Conservation (phyloP, 2,888 invertebrate species). For the Imbricaverruca yamaguchii region DNA sequence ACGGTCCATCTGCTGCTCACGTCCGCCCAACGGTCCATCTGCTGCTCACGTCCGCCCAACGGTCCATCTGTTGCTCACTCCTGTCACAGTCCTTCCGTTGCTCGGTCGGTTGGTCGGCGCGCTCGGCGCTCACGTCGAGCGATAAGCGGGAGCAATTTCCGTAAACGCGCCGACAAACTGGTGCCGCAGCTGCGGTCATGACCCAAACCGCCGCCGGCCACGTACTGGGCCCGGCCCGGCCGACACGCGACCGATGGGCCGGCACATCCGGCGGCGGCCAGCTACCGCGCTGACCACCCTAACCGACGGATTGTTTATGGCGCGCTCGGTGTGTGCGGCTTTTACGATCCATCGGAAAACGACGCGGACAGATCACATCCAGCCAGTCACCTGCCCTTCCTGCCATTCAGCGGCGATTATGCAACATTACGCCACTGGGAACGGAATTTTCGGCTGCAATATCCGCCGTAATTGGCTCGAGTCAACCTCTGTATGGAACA, state of each 20-base stretch:
- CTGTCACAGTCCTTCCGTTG: no score
- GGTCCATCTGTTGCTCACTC: no score
- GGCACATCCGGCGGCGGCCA: neutral
- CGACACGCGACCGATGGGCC: neutral
- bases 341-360: conserved; percentile 20
- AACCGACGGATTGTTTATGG: neutral
- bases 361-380: conserved; percentile 8
- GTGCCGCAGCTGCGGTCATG: neutral
- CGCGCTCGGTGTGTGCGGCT: neutral
- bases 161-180: neutral
- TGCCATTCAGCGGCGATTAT: conserved; percentile 4
- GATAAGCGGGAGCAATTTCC: neutral
- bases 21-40: no score
- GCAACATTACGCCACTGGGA: conserved; percentile 19
- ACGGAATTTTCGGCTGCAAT: conserved; percentile 1
- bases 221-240: neutral
- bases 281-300: neutral
- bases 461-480: neutral
- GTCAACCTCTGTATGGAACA: neutral
- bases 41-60: no score
- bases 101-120: neutral
- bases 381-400: conserved; percentile 12
- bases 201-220: neutral
- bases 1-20: no score
- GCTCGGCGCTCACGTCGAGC: neutral